Percentiles rank a stretch among this genome's conserved stretches.
Evolutionary conservation across 2,113 vertebrate species (phyloP).

Genomic region (Indicator maculatus): DNA sequence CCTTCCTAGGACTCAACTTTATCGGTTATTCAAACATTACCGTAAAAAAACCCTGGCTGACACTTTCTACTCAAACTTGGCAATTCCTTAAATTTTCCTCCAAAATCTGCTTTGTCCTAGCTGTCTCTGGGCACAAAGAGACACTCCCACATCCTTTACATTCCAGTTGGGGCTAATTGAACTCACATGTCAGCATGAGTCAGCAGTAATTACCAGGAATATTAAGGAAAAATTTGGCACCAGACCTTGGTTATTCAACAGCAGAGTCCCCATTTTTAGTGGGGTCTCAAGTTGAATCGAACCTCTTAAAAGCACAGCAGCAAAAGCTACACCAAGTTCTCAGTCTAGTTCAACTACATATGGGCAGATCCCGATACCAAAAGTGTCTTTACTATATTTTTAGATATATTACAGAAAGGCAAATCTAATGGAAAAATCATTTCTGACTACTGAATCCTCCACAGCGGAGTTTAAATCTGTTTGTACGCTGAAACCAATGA

Average conservation of each 20-base stretch:
- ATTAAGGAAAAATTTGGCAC: constrained; percentile 63
- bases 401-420: neutral
- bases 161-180: constrained; percentile 67
- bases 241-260: neutral
- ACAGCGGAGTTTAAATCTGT: neutral
- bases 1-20: neutral
- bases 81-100: constrained; percentile 56
- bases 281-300: neutral
- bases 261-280: neutral
- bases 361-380: neutral
- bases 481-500: neutral
- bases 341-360: neutral
- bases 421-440: neutral
- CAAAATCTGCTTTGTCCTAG: constrained; percentile 68
- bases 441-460: constrained; percentile 17
- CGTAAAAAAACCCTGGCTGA: constrained; percentile 9
- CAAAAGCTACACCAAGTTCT: neutral
- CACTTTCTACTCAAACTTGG: constrained; percentile 55
- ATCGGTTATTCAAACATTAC: constrained; percentile 26
- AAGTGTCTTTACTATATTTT: neutral
- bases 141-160: constrained; percentile 74
- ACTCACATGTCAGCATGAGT: constrained; percentile 70
- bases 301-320: neutral
- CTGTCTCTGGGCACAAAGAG: constrained; percentile 64
- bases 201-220: constrained; percentile 71